A percentile compares a stretch with the other conserved stretches of the same genome.
These are phyloP conservation scores for Urocolius indicus DNA, from an alignment of 2,113 vertebrate species.

Conservation along the genomic window DNA sequence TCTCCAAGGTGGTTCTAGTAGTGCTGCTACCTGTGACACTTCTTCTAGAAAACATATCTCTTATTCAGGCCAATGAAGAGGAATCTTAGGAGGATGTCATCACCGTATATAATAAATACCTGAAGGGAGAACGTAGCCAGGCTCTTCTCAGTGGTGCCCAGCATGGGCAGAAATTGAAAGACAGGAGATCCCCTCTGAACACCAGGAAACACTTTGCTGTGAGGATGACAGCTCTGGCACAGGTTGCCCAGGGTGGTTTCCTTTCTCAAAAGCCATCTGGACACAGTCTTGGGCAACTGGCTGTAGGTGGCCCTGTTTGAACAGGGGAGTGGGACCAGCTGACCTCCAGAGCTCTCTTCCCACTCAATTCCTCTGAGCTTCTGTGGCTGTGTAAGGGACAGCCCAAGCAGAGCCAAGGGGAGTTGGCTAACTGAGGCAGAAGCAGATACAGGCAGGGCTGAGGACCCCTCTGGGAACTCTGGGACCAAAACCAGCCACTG, in stretches of 20 bases:
- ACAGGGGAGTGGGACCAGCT: neutral
- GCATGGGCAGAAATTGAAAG: neutral
- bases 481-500: neutral
- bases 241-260: neutral
- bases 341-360: neutral
- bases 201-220: neutral
- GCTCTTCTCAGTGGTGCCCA: neutral
- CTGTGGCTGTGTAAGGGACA: neutral
- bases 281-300: neutral
- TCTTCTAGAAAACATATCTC: neutral
- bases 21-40: neutral
- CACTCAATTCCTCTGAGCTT: neutral
- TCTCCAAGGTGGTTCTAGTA: neutral
- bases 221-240: neutral
- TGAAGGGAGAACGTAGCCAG: neutral
- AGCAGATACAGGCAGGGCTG: neutral
- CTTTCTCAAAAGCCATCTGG: neutral
- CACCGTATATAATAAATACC: too few relatives aligned
- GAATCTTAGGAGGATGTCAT: neutral
- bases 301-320: neutral
- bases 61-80: neutral
- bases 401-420: neutral
- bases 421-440: rapidly evolving
- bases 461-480: neutral
- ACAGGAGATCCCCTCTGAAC: neutral